Evolutionary conservation across 2,888 invertebrate genomes (phyloP), one percentile per base, ranked within the genome.

Genomic region (Epistrophella euchroma): DNA sequence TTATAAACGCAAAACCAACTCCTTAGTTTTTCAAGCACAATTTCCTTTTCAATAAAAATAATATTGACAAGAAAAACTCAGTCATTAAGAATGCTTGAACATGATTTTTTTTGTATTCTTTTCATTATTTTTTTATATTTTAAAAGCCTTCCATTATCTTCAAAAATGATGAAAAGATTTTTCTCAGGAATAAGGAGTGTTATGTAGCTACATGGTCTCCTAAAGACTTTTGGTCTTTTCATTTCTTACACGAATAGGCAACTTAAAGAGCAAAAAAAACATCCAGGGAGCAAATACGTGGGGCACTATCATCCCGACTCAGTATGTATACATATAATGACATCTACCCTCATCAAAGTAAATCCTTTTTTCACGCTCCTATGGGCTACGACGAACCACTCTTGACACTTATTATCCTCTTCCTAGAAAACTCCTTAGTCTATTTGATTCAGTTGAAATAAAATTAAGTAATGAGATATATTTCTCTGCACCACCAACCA

Each of bases 381-480:
- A 50, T 28, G 50, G 37, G 37, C 50, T 68, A 35, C 50, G 50
- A 68, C 66, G 66, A 50, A 68, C 50, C 50, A 50, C 66, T 68
- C 66, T 35, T 35, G 66, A 68, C 50, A 50, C 35, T 50, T 68
- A 50, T 68, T 68, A 68, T 68, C 50, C 66, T 37, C 15, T 6
- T 50, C 7, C n/a, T 35, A 68, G 66, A 68, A 32, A 50, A 10
- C 35, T 68, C 50, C 32, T 68, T 37, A 35, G 66, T 68, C 50
- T 68, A 50, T 68, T 68, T 68, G 66, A 68, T 68, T 68, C 66
- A 35, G 32, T 32, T 47, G 66, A 62, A 74, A 74, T 62, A 56
- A 74, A 84, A 52, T 70, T 52, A 50, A 47, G 56, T 74, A 84
- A 79, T 79, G 70, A 71, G 50, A 71, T 55, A 62, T 71, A 55